Evolutionary conservation across 2,888 invertebrate species (phyloP), one percentile per base, ranked within the genome.

Genomic region (Cheilosia soror): DNA sequence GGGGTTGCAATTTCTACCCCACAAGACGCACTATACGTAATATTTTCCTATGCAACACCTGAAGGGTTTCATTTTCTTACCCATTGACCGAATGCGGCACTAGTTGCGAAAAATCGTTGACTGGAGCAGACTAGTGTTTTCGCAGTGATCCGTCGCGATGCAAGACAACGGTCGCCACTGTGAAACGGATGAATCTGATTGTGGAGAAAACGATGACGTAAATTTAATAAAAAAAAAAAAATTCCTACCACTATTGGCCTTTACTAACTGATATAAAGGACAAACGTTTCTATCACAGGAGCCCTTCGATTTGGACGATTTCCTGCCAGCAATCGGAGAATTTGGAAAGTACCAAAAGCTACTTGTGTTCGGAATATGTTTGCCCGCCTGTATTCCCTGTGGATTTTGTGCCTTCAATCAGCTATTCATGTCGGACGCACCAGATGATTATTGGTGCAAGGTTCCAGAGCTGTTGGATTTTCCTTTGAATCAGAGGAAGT

Each of bases 361-460:
- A 68, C 93, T 97, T 82, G 93, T 97, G 27, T 97, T 97, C 95
- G 93, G 98, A 68, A 96, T 98, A 78, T 97, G 98, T 89, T 93
- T 98, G 84, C 97, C 98, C 15, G 97, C 98, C 3, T 97, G 97
- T 89, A 94, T 98, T 88, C 97, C 98, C 0, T 97, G 97, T 89
- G 97, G 97, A 37, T 98, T 97, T 92, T 96, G 97, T 92, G 97
- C 97, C 4, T 97, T 98, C 92, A 98, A 97, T 93, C 98, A 98
- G 92, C 94, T 98, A 44, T 98, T 98, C 92, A 97, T 98, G 96
- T 95, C 97, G n/a, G 96, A 97, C 89, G 95, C 95, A 42, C 98
- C 98, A 0, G 95, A 96, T 44, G 95, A 96, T 53, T 96, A 97
- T 92, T 97, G 97, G 97, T 98, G 98, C 90, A 93, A 92, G 83